These are phyloP conservation scores for Hydroisotoma schaefferi DNA, from an alignment of 2,888 invertebrate genomes.

Conservation along the genomic window DNA sequence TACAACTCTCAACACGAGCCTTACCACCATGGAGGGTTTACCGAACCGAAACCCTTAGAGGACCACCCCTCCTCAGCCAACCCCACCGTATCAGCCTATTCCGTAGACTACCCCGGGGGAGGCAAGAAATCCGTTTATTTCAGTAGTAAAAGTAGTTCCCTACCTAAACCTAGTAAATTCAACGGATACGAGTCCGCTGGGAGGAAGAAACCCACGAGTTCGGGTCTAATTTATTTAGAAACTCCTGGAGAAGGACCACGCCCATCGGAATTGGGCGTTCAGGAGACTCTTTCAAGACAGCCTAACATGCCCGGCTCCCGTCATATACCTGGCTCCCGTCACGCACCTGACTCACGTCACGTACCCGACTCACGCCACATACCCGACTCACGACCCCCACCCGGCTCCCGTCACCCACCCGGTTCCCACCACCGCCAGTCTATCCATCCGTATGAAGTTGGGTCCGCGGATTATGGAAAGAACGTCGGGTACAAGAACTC, in stretches of 20 bases:
- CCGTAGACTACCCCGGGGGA: constrained; percentile 17
- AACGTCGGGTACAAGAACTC: constrained; percentile 37
- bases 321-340: neutral
- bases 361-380: too few species aligned
- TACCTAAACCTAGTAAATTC: neutral
- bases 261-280: constrained; percentile 36
- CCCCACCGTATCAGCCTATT: constrained; percentile 12
- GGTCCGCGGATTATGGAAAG: constrained; percentile 42
- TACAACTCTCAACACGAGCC: constrained; percentile 31
- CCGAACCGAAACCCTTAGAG: constrained; percentile 15
- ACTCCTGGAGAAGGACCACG: constrained; percentile 33
- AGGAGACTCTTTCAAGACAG: constrained; percentile 34
- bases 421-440: neutral
- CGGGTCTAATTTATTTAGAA: constrained; percentile 40
- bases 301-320: constrained; percentile 14
- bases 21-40: constrained; percentile 23
- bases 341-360: neutral
- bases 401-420: neutral
- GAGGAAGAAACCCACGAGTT: constrained; percentile 15
- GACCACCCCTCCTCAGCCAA: neutral
- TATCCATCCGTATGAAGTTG: constrained; percentile 45
- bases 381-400: neutral
- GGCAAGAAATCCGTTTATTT: constrained; percentile 7
- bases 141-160: constrained; percentile 3
- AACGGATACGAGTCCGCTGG: neutral